Conservation (phyloP, 1,140 invertebrate genomes). For the Zaprionus taronus region DNA sequence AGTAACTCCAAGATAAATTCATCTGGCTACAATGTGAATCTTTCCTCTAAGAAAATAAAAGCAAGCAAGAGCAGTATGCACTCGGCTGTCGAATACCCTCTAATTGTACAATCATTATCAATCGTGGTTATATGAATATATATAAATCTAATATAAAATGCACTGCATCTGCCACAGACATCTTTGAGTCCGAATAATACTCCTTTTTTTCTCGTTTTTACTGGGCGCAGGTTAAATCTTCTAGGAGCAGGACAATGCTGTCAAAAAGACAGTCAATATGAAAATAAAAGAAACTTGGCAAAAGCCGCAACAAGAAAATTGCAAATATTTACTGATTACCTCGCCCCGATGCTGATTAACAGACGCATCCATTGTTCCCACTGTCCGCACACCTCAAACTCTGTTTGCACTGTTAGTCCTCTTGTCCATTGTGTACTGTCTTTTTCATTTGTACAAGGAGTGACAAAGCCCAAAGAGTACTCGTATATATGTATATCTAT, state of each 20-base stretch:
- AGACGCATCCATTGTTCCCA: slow-evolving; percentile 49
- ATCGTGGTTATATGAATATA: too few relatives aligned
- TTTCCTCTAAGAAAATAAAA: neutral
- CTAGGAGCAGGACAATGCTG: slow-evolving; percentile 10
- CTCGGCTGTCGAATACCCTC: neutral
- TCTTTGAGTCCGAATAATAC: neutral
- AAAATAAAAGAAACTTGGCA: slow-evolving; percentile 59
- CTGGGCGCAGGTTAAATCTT: neutral
- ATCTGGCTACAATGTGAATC: neutral
- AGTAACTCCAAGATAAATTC: slow-evolving; percentile 7
- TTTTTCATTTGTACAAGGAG: neutral
- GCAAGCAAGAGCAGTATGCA: neutral
- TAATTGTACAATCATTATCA: neutral
- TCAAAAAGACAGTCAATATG: slow-evolving; percentile 22
- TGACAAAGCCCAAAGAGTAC: too few relatives aligned
- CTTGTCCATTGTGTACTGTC: neutral
- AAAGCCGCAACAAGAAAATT: slow-evolving; percentile 58
- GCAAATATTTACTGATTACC: slow-evolving; percentile 79
- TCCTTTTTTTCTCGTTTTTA: neutral
- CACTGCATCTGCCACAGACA: too few relatives aligned
- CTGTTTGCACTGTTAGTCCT: neutral
- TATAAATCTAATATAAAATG: too few relatives aligned
- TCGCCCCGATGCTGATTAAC: slow-evolving; percentile 67
- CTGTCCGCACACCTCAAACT: neutral
- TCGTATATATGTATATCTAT: too few relatives aligned